phyloP scores from a whole-genome alignment of 2,113 vertebrate genomes.

The Himantopus leucocephalus region DNA sequence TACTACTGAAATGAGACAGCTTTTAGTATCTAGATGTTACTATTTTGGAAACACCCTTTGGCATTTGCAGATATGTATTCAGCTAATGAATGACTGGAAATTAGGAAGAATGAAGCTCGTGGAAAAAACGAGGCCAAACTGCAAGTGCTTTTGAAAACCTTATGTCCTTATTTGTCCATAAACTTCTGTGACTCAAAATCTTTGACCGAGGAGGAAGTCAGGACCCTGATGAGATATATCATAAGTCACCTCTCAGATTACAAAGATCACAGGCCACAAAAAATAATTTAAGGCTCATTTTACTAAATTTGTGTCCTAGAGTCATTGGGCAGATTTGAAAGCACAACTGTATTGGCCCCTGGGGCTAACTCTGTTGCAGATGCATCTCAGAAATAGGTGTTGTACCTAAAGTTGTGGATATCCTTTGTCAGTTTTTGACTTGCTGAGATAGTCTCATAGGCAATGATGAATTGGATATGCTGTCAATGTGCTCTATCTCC shows the following conservation, averaged over 20 bases:
- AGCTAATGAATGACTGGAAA: slow-evolving; percentile 61
- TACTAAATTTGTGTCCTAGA: neutral
- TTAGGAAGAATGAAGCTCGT: slow-evolving; percentile 26
- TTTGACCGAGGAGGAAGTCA: slow-evolving; percentile 5
- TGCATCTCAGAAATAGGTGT: neutral
- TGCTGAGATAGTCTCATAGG: neutral
- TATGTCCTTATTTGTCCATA: slow-evolving; percentile 43
- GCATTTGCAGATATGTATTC: slow-evolving; percentile 34
- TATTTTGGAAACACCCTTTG: slow-evolving; percentile 51
- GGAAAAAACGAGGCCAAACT: neutral
- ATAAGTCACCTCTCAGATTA: neutral
- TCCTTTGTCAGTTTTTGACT: neutral
- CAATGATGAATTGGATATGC: neutral
- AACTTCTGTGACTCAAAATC: slow-evolving; percentile 18
- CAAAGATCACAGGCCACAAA: neutral
- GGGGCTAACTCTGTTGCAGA: neutral
- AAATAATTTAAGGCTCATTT: slow-evolving; percentile 1
- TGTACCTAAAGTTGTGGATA: neutral
- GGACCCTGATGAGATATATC: neutral
- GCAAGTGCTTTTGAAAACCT: slow-evolving; percentile 30
- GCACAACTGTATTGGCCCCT: neutral
- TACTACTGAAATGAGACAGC: neutral
- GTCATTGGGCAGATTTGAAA: neutral
- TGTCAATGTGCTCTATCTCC: neutral
- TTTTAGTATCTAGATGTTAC: slow-evolving; percentile 46